Percentiles rank a stretch among this genome's conserved stretches.
phyloP scores from a whole-genome alignment of 2,888 invertebrate genomes.

The Erebia aethiops region DNA sequence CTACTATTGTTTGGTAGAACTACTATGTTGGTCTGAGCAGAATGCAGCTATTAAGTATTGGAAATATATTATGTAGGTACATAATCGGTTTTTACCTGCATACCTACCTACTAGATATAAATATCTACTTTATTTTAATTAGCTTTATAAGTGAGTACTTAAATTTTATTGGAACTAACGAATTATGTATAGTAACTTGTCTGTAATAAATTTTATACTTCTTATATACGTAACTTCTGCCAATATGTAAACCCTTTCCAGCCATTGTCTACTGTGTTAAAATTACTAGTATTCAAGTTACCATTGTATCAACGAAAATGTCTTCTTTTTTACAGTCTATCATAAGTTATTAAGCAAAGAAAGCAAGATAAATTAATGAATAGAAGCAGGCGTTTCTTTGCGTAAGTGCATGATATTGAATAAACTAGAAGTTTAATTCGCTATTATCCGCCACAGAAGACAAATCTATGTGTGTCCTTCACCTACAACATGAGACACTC shows the following conservation, averaged over 20 bases:
- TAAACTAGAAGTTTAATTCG: too few relatives aligned
- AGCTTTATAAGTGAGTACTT: background rate
- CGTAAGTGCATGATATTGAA: too few relatives aligned
- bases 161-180: constrained; percentile 12
- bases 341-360: too few relatives aligned
- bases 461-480: too few relatives aligned
- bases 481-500: too few relatives aligned
- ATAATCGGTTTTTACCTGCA: background rate
- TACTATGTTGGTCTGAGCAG: background rate
- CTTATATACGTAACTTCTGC: background rate
- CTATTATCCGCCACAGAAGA: too few relatives aligned
- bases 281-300: background rate
- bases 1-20: background rate
- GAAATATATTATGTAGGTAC: background rate
- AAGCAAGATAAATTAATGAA: too few relatives aligned
- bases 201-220: background rate
- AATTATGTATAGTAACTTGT: constrained; percentile 5
- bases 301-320: background rate
- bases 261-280: background rate
- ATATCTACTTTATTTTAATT: background rate
- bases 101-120: background rate
- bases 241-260: background rate
- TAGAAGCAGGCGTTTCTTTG: too few relatives aligned
- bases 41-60: background rate
- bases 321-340: too few relatives aligned